Evolutionary conservation across 2,797 vertebrate species (phyloP), one percentile per base, ranked within the genome.

Genomic region (Ispidina lecontei): DNA sequence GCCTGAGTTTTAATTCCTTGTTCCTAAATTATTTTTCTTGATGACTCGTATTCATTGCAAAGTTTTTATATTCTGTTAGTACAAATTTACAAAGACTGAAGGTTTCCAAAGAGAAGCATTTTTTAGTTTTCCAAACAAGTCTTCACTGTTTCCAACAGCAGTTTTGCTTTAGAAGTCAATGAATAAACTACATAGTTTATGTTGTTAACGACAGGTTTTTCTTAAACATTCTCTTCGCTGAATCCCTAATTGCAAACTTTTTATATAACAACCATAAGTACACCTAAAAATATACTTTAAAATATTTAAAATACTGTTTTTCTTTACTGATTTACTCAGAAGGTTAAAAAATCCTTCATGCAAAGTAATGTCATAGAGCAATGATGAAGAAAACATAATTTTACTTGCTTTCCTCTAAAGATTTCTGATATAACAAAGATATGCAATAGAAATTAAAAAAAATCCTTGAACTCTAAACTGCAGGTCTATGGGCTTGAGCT

Each of bases 401-500:
- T 62, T 82, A 20, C 15, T 84, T 47, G 1, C 2, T 67, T 73
- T 47, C 13, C 31, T 13, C 22, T 9, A 29, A 51, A 65, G 35
- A n/a, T 59, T 87, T 87, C 33, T 83, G 5, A 25, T 44, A 35
- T 10, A 22, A 65, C 17, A 83, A 28, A 55, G 2, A 43, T 26
- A 33, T 19, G 1, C 2, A 83, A 47, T 19, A 74, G 7, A 6
- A 55, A 58, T 62, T 3, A 22, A 69, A 54, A 58, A 49, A 54
- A 29, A 5, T 0, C 7, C 8, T 7, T 69, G 9, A 56, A 71
- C 9, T 3, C 7, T 44, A 35, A 91, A 59, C 12, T 1, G 2
- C 19, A 37, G 25, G 28, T 86, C 3, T 65, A 41, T 21, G 43
- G 28, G 21, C 23, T 14, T 88, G 56, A 76, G 39, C 49, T 54